Evolutionary conservation across 2,888 invertebrate species (phyloP).

Genomic region (Dioctria rufipes): DNA sequence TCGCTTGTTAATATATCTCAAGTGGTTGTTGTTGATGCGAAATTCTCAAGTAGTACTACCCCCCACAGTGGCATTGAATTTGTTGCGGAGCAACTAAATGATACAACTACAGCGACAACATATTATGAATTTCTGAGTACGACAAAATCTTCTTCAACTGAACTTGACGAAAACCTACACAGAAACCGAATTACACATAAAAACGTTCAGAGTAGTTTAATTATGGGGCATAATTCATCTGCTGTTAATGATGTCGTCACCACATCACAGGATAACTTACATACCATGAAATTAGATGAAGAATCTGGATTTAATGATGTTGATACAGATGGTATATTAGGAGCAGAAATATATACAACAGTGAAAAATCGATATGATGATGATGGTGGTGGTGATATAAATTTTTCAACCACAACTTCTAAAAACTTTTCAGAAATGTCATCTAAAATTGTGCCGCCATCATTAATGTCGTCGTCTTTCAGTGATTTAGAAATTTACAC

Average conservation of each 20-base stretch:
- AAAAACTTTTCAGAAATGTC: constrained; percentile 5
- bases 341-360: not conserved
- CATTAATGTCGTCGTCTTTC: not conserved
- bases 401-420: not conserved
- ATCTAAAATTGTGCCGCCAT: not conserved
- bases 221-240: not conserved
- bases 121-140: not conserved
- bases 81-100: not conserved
- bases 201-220: not conserved
- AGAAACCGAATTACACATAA: not conserved
- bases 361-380: not conserved
- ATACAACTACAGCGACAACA: not conserved
- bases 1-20: constrained; percentile 17
- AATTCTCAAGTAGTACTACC: not conserved
- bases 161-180: not conserved
- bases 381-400: not conserved
- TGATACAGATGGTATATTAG: not conserved
- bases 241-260: not conserved
- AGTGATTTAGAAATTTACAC: not conserved
- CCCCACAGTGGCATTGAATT: not conserved
- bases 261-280: not conserved
- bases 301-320: not conserved
- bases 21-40: not conserved
- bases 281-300: not conserved
- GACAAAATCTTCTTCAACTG: not conserved